Evolutionary conservation across 1,140 invertebrate genomes (phyloP).

Genomic region (Drosophila sturtevanti): DNA sequence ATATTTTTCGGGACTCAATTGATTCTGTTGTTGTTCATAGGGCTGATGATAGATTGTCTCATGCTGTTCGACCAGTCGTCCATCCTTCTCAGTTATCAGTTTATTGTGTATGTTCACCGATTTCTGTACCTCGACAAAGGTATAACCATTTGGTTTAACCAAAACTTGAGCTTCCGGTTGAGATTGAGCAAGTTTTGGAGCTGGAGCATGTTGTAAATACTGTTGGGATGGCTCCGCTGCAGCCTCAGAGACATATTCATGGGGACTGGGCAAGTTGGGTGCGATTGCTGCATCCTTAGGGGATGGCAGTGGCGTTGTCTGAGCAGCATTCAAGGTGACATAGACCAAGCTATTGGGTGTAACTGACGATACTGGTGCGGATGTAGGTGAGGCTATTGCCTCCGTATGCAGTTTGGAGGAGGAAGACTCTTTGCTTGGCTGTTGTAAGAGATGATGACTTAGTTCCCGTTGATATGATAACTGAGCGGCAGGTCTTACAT

Average conservation of each 20-base stretch:
- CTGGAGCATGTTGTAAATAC: constrained; percentile 39
- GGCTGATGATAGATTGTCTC: constrained; percentile 74
- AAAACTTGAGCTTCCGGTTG: constrained; percentile 12
- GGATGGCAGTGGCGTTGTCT: constrained; percentile 11
- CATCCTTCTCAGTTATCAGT: constrained; percentile 76
- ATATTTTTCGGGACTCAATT: constrained; percentile 31
- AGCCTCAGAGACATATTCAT: constrained; percentile 66
- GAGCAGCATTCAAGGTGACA: constrained; percentile 60
- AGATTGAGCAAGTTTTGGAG: neutral
- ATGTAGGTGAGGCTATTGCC: constrained; percentile 45
- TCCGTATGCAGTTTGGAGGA: constrained; percentile 50
- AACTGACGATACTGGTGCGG: constrained; percentile 31
- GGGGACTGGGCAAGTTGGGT: constrained; percentile 41
- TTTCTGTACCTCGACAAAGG: constrained; percentile 85
- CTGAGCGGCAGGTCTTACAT: constrained; percentile 44
- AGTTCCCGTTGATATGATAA: constrained; percentile 47
- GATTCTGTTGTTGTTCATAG: constrained; percentile 35
- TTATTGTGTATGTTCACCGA: constrained; percentile 83
- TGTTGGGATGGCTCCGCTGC: constrained; percentile 58
- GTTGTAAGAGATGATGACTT: constrained; percentile 16
- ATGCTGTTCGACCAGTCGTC: constrained; percentile 69
- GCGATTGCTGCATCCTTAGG: constrained; percentile 4
- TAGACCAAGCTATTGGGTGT: constrained; percentile 55
- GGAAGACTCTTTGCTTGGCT: neutral
- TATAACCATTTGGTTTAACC: constrained; percentile 78